These are phyloP conservation scores for Nothocercus nigrocapillus DNA, from an alignment of 2,113 vertebrate species.

Conservation along the genomic window DNA sequence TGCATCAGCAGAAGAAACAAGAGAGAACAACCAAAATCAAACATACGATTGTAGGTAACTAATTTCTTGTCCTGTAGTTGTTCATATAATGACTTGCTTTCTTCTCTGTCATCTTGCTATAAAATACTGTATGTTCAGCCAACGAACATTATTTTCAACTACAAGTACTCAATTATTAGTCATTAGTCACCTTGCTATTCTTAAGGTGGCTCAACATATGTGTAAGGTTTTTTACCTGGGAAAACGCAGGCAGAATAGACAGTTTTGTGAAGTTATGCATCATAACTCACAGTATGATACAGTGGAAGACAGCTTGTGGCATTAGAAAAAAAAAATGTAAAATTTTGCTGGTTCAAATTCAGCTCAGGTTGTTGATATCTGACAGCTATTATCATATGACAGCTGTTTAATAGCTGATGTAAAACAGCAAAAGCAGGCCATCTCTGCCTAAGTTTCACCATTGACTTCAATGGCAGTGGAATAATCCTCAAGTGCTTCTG, in stretches of 20 bases:
- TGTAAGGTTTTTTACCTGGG: neutral
- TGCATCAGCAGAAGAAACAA: neutral
- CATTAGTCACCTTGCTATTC: conserved; percentile 2
- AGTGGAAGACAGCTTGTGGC: neutral
- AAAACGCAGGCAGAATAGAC: neutral
- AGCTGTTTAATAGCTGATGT: neutral
- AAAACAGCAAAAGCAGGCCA: neutral
- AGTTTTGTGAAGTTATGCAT: neutral
- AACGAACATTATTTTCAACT: neutral
- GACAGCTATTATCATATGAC: neutral
- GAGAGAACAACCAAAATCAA: neutral
- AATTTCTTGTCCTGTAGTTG: neutral
- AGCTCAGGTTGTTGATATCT: conserved; percentile 14
- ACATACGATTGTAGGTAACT: neutral
- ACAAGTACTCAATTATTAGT: neutral
- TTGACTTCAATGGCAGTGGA: neutral
- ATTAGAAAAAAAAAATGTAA: neutral
- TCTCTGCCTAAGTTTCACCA: neutral
- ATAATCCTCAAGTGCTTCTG: neutral
- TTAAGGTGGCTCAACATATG: neutral
- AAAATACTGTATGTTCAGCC: neutral
- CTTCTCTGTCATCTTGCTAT: neutral
- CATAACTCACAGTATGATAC: neutral
- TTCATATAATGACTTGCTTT: neutral
- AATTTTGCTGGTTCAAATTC: conserved; percentile 16